Percentiles rank a stretch among this genome's conserved stretches.
Conservation (phyloP, 2,888 invertebrate species). For the Scelioninae gen. 2 region DNA sequence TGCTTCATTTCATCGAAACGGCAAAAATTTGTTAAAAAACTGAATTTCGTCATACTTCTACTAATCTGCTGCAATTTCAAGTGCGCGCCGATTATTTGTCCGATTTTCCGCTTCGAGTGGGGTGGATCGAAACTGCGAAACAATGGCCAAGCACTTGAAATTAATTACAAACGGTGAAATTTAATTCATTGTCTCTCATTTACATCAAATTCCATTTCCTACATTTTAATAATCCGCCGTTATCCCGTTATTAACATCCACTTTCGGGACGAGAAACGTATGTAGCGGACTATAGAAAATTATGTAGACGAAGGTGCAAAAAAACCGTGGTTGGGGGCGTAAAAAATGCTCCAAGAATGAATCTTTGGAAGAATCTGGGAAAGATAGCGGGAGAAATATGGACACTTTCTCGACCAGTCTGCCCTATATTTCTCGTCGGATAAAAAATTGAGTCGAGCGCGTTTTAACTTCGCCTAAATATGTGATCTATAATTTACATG, state of each 20-base stretch:
- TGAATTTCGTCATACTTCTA: slow-evolving; percentile 1
- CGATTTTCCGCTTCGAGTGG: not conserved
- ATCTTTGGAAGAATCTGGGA: slow-evolving; percentile 46
- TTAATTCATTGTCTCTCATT: not conserved
- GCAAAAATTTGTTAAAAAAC: slow-evolving; percentile 2
- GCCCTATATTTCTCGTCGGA: slow-evolving; percentile 22
- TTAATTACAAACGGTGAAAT: not conserved
- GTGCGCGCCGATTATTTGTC: not conserved
- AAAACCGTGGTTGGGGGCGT: slow-evolving; percentile 25
- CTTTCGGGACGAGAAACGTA: not conserved
- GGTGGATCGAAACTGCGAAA: not conserved
- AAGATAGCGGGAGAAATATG: slow-evolving; percentile 46
- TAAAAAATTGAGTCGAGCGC: slow-evolving; percentile 35
- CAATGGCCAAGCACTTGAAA: not conserved
- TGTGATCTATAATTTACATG: slow-evolving; percentile 15
- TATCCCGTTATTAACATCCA: slow-evolving; percentile 3
- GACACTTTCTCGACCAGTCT: slow-evolving; percentile 32
- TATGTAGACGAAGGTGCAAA: slow-evolving; percentile 25
- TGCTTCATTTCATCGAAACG: too few relatives aligned
- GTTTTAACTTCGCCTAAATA: slow-evolving; percentile 15
- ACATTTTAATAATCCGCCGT: slow-evolving; percentile 5
- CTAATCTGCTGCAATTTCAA: not conserved
- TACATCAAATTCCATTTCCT: not conserved
- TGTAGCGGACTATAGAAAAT: slow-evolving; percentile 20
- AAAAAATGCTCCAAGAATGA: slow-evolving; percentile 47